These are phyloP conservation scores for Drosophila nigromelanica DNA, from an alignment of 1,140 invertebrate species.

Conservation along the genomic window DNA sequence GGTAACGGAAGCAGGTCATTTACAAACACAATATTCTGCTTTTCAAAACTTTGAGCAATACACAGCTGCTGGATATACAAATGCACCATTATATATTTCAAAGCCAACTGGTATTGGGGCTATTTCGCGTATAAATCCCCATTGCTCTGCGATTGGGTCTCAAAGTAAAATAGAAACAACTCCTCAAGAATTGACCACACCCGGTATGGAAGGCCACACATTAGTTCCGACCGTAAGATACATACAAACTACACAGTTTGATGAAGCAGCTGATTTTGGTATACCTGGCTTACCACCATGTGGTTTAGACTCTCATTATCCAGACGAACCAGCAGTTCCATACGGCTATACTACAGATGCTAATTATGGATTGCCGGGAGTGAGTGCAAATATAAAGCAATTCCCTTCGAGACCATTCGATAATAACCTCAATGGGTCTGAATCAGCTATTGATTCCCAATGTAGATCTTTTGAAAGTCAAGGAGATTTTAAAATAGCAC, in stretches of 20 bases:
- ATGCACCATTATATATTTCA: slow-evolving; percentile 81
- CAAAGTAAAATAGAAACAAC: slow-evolving; percentile 86
- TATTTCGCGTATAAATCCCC: slow-evolving; percentile 68
- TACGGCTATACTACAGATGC: slow-evolving; percentile 88
- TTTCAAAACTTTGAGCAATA: slow-evolving; percentile 87
- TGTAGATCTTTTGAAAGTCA: slow-evolving; percentile 84
- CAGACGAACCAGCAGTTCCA: slow-evolving; percentile 86
- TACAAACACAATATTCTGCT: slow-evolving; percentile 68
- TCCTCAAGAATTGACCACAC: slow-evolving; percentile 86
- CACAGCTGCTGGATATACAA: slow-evolving; percentile 83
- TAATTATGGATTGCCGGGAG: slow-evolving; percentile 86
- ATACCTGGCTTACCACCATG: slow-evolving; percentile 87
- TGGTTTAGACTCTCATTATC: slow-evolving; percentile 83
- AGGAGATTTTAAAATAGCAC: slow-evolving; percentile 88
- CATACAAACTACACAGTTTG: slow-evolving; percentile 84
- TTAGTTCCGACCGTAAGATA: slow-evolving; percentile 83
- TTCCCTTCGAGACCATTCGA: slow-evolving; percentile 85
- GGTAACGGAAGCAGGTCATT: slow-evolving; percentile 54
- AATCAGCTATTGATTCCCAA: slow-evolving; percentile 79
- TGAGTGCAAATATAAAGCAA: slow-evolving; percentile 83
- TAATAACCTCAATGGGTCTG: slow-evolving; percentile 85
- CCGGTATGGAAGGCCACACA: slow-evolving; percentile 85
- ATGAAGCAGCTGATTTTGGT: slow-evolving; percentile 88
- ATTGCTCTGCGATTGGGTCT: slow-evolving; percentile 78
- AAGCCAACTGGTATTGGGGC: slow-evolving; percentile 60